Percentiles rank a stretch among this genome's conserved stretches.
Evolutionary conservation across 2,113 vertebrate species (phyloP).

Genomic region (Tricholaema leucomelas): DNA sequence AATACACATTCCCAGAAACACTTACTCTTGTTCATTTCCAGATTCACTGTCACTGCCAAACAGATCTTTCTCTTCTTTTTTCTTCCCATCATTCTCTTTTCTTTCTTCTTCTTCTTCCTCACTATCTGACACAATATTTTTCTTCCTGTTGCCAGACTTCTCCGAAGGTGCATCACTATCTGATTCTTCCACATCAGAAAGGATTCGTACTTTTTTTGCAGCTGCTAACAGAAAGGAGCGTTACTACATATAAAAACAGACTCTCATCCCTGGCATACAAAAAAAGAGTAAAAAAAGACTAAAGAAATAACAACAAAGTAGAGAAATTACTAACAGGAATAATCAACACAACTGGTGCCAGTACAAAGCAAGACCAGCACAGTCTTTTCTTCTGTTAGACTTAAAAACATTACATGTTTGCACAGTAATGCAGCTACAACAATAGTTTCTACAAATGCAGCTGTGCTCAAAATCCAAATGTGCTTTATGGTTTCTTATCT

Average conservation of each 20-base stretch:
- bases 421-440: not conserved
- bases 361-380: not conserved
- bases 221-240: constrained; percentile 60
- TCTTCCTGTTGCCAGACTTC: constrained; percentile 77
- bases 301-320: not conserved
- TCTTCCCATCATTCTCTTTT: constrained; percentile 70
- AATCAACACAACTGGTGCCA: not conserved
- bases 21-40: constrained; percentile 94
- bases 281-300: not conserved
- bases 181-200: constrained; percentile 90
- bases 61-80: constrained; percentile 88
- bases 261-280: not conserved
- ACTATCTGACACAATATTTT: constrained; percentile 84
- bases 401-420: not conserved
- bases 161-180: constrained; percentile 83
- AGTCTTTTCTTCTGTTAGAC: not conserved
- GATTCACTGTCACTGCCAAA: constrained; percentile 98
- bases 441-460: not conserved
- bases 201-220: constrained; percentile 84
- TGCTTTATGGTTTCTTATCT: not conserved
- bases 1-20: constrained; percentile 8
- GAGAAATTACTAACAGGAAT: not conserved
- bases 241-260: not conserved
- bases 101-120: constrained; percentile 84
- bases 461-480: not conserved